Conservation (phyloP, 2,113 vertebrate species). For the Percina caprodes region DNA sequence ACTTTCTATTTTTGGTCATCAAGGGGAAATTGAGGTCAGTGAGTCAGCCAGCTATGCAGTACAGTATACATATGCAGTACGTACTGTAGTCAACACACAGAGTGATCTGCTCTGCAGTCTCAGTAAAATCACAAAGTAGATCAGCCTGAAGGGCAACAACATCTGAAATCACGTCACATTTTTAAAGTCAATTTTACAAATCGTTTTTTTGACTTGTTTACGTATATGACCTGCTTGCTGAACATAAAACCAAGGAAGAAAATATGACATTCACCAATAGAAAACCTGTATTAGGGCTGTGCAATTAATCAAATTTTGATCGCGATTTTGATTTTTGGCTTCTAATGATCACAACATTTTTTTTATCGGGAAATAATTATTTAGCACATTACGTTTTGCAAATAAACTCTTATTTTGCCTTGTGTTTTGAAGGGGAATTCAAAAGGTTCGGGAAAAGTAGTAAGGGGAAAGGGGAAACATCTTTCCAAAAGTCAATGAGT, state of each 20-base stretch:
- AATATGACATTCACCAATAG: neutral
- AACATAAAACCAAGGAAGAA: neutral
- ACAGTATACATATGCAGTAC: neutral
- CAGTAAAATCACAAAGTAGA: neutral
- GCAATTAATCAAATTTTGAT: too few species aligned
- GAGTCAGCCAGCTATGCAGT: neutral
- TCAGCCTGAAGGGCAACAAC: neutral
- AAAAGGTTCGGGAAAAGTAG: too few species aligned
- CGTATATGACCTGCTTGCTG: neutral
- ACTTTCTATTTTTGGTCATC: slow-evolving; percentile 11
- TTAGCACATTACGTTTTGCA: too few species aligned
- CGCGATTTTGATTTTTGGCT: too few species aligned
- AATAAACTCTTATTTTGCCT: too few species aligned
- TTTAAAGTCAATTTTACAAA: neutral
- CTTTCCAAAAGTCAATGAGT: too few species aligned
- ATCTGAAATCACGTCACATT: neutral
- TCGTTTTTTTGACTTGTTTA: neutral
- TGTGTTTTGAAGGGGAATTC: too few species aligned
- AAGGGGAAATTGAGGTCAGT: slow-evolving; percentile 38
- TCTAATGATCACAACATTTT: too few species aligned
- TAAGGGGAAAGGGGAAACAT: too few species aligned
- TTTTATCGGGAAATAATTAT: too few species aligned
- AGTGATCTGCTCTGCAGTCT: neutral
- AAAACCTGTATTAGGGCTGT: neutral
- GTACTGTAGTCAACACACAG: neutral